Evolutionary conservation across 2,888 invertebrate genomes (phyloP).

Genomic region (Lithophane ornitopus): DNA sequence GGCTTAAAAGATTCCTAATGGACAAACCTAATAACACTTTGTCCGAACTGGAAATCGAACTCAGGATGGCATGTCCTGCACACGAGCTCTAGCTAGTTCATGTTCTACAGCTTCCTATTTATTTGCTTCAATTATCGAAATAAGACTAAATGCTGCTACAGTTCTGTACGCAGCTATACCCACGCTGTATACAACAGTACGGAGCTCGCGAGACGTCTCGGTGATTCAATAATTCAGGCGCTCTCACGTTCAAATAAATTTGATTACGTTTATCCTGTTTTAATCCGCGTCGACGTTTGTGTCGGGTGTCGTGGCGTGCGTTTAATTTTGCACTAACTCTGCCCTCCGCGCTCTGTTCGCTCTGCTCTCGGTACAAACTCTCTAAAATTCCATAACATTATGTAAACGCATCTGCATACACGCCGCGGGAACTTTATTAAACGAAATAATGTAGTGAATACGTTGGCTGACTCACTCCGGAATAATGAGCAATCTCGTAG

Average conservation of each 20-base stretch:
- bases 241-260: constrained; percentile 65
- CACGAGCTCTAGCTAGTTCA: not conserved
- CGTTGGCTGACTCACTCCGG: constrained; percentile 71
- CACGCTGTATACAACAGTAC: not conserved
- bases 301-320: constrained; percentile 44
- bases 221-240: constrained; percentile 65
- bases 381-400: constrained; percentile 73
- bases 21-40: not conserved
- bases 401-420: constrained; percentile 78
- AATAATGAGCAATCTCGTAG: constrained; percentile 81
- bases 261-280: constrained; percentile 64
- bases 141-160: not conserved
- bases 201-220: constrained; percentile 21
- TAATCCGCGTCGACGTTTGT: constrained; percentile 60
- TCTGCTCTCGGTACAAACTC: constrained; percentile 29
- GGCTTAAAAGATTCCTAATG: not conserved
- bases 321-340: constrained; percentile 61
- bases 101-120: not conserved
- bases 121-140: not conserved
- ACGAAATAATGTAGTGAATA: constrained; percentile 82
- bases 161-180: not conserved
- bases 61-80: not conserved
- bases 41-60: not conserved
- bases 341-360: constrained; percentile 18
- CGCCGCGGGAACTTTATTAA: constrained; percentile 79